Percentiles rank a stretch among this genome's conserved stretches.
phyloP scores from a whole-genome alignment of 2,888 invertebrate genomes.

The Idaea dimidiata region DNA sequence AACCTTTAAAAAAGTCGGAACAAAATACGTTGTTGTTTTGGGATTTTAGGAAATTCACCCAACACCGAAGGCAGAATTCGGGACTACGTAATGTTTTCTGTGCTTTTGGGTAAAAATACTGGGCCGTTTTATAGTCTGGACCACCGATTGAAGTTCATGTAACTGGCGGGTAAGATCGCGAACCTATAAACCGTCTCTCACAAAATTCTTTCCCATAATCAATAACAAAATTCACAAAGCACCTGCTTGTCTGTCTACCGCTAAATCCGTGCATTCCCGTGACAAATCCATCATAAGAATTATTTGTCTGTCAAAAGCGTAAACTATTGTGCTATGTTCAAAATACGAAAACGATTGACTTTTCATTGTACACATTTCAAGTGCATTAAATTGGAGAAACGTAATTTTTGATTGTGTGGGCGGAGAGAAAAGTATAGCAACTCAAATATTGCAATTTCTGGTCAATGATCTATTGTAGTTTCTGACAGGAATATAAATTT shows the following conservation, averaged over 20 bases:
- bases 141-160: too few species aligned
- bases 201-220: conserved; percentile 29
- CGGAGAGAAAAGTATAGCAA: conserved; percentile 31
- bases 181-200: background rate
- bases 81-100: too few species aligned
- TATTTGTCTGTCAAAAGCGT: conserved; percentile 40
- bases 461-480: conserved; percentile 2
- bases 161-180: too few species aligned
- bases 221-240: conserved; percentile 25
- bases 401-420: conserved; percentile 57
- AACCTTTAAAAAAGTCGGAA: too few species aligned
- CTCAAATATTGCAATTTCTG: conserved; percentile 14
- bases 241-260: conserved; percentile 27
- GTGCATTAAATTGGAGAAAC: conserved; percentile 46
- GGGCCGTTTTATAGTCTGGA: too few species aligned
- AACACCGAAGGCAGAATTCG: too few species aligned
- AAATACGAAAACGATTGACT: conserved; percentile 68
- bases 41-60: too few species aligned
- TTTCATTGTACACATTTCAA: conserved; percentile 39
- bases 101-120: too few species aligned
- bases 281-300: conserved; percentile 41
- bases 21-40: too few species aligned
- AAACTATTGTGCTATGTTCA: conserved; percentile 30
- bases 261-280: conserved; percentile 16
- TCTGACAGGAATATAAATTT: too few species aligned